A percentile compares a stretch with the other conserved stretches of the same genome.
phyloP scores from a whole-genome alignment of 2,888 invertebrate species.

The Biston betularia region DNA sequence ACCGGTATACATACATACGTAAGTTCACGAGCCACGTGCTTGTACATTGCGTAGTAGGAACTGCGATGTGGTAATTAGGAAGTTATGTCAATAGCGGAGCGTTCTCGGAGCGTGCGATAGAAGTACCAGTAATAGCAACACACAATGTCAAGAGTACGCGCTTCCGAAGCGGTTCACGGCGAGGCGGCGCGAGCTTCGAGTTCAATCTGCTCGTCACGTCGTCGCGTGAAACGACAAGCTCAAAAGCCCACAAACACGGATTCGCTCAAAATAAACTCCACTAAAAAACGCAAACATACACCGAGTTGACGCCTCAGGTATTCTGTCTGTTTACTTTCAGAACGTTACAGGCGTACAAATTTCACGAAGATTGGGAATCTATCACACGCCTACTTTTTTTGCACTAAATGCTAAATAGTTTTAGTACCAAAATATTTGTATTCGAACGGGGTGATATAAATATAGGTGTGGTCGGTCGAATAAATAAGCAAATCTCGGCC shows the following conservation, averaged over 20 bases:
- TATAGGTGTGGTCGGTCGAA: constrained; percentile 26
- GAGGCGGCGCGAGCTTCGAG: constrained; percentile 40
- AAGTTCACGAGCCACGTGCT: too few species aligned
- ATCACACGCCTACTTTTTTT: constrained; percentile 33
- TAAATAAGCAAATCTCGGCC: constrained; percentile 22
- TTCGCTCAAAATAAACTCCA: constrained; percentile 66
- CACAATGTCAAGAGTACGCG: constrained; percentile 80
- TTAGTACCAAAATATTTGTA: constrained; percentile 32
- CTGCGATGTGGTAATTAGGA: constrained; percentile 60
- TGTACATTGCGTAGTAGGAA: constrained; percentile 31
- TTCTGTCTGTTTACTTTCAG: constrained; percentile 58
- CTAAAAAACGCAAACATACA: constrained; percentile 62
- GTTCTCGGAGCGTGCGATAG: constrained; percentile 43
- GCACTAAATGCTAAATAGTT: constrained; percentile 11
- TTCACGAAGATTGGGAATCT: constrained; percentile 25
- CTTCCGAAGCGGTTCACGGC: constrained; percentile 37
- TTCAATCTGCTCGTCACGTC: constrained; percentile 51
- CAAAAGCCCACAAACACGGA: constrained; percentile 45
- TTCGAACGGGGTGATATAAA: constrained; percentile 26
- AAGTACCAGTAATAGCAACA: constrained; percentile 56
- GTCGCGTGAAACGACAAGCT: constrained; percentile 54
- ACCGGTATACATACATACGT: too few species aligned
- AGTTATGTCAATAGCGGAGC: constrained; percentile 63
- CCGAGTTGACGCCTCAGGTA: constrained; percentile 51
- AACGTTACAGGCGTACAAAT: constrained; percentile 28